Percentiles rank a stretch among this genome's conserved stretches.
phyloP scores from a whole-genome alignment of 2,113 vertebrate species.

The Corythornis vintsioides region DNA sequence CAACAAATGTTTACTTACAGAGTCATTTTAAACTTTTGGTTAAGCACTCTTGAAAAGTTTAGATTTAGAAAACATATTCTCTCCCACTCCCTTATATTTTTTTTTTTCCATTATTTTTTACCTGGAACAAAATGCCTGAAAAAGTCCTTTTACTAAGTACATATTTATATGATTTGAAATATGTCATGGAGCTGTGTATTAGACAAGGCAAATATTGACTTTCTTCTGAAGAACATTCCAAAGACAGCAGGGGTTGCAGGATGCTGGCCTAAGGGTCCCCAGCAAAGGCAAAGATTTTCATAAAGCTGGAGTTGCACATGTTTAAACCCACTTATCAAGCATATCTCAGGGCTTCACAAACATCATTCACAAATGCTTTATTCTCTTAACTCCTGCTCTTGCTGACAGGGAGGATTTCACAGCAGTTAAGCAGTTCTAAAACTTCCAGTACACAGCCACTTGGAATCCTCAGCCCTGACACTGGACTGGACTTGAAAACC shows the following conservation, averaged over 20 bases:
- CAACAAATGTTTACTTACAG: not conserved
- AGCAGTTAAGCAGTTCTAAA: not conserved
- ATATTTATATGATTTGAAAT: not conserved
- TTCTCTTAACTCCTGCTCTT: not conserved
- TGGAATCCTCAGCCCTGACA: not conserved
- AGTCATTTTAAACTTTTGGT: not conserved
- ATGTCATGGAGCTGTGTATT: not conserved
- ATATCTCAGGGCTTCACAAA: not conserved
- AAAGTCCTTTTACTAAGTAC: not conserved
- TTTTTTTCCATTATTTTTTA: not conserved
- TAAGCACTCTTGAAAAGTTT: not conserved
- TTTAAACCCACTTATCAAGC: not conserved
- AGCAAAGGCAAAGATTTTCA: not conserved
- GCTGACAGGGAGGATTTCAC: not conserved
- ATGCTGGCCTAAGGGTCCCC: not conserved
- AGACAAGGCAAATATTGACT: fast-evolving
- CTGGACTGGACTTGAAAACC: not conserved
- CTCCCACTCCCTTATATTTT: not conserved
- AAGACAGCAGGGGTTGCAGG: not conserved
- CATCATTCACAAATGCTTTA: not conserved
- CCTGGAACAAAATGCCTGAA: not conserved
- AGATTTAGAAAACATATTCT: not conserved
- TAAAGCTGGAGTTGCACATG: not conserved
- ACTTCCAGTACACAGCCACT: not conserved
- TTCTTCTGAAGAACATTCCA: not conserved